Percentiles rank a stretch among this genome's conserved stretches.
phyloP scores from a whole-genome alignment of 2,797 vertebrate species.

The Myoxocephalus aenaeus region DNA sequence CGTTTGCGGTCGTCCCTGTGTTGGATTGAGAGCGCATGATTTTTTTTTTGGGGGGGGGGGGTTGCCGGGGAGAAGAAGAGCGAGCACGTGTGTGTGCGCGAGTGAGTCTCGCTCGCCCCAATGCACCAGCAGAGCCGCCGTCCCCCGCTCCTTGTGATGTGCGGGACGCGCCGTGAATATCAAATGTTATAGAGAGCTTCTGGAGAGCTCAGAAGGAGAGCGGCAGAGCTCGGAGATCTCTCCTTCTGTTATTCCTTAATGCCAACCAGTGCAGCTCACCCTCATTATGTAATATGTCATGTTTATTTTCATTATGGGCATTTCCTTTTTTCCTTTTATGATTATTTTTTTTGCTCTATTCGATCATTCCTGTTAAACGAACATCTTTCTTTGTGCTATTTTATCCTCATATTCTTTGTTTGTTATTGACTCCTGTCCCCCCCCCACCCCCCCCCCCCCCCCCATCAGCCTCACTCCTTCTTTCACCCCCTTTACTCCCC shows the following conservation, averaged over 20 bases:
- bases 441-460: too few relatives aligned
- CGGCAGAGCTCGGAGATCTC: slow-evolving; percentile 51
- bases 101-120: slow-evolving; percentile 33
- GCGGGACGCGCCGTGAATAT: slow-evolving; percentile 68
- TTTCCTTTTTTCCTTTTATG: not conserved
- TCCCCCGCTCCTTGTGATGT: slow-evolving; percentile 48
- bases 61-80: not conserved
- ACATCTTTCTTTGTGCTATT: not conserved
- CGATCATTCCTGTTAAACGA: not conserved
- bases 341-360: not conserved
- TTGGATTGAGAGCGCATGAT: slow-evolving; percentile 4
- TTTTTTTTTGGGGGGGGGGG: not conserved
- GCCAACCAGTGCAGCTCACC: not conserved
- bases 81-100: not conserved
- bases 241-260: not conserved
- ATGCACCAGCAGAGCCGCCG: slow-evolving; percentile 56
- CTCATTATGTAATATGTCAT: slow-evolving; percentile 26
- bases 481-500: not conserved
- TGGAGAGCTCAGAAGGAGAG: slow-evolving; percentile 48
- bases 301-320: not conserved
- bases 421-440: not conserved
- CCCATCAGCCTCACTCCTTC: not conserved
- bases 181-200: slow-evolving; percentile 45
- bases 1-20: slow-evolving; percentile 23
- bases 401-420: not conserved